Percentiles rank a stretch among this genome's conserved stretches.
Evolutionary conservation across 2,888 invertebrate genomes (phyloP).

Genomic region (Stegana nigrithorax): DNA sequence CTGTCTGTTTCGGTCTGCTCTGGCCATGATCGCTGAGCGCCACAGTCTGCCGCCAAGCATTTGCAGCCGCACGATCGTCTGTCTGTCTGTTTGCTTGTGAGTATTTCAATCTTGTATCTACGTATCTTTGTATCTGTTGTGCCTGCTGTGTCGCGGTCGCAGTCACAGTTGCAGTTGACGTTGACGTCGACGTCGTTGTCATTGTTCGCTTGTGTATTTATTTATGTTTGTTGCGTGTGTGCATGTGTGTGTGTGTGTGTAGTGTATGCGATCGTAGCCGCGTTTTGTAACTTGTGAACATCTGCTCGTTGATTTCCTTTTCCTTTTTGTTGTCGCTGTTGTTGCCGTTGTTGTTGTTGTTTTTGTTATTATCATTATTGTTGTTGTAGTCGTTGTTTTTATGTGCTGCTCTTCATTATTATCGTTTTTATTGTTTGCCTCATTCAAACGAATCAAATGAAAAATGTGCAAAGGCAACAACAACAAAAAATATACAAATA

Average conservation of each 20-base stretch:
- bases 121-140: neutral
- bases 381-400: slow-evolving; percentile 34
- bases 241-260: slow-evolving; percentile 12
- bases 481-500: neutral
- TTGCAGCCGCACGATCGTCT: neutral
- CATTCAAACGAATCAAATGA: slow-evolving; percentile 25
- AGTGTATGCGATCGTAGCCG: slow-evolving; percentile 34
- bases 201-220: slow-evolving; percentile 11
- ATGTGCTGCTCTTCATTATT: slow-evolving; percentile 50
- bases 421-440: slow-evolving; percentile 55
- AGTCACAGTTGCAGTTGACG: neutral
- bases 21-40: neutral
- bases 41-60: neutral
- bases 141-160: neutral
- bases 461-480: neutral
- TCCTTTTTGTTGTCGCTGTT: slow-evolving; percentile 37
- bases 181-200: slow-evolving; percentile 18
- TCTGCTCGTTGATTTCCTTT: slow-evolving; percentile 62
- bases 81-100: neutral
- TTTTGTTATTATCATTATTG: slow-evolving; percentile 16
- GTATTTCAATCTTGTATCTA: slow-evolving; percentile 9
- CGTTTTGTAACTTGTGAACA: slow-evolving; percentile 64
- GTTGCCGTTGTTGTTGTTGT: slow-evolving; percentile 20
- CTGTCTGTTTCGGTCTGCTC: neutral
- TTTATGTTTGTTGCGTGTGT: slow-evolving; percentile 5